These are phyloP conservation scores for Aptenodytes patagonicus DNA, from an alignment of 2,113 vertebrate species.

Conservation along the genomic window DNA sequence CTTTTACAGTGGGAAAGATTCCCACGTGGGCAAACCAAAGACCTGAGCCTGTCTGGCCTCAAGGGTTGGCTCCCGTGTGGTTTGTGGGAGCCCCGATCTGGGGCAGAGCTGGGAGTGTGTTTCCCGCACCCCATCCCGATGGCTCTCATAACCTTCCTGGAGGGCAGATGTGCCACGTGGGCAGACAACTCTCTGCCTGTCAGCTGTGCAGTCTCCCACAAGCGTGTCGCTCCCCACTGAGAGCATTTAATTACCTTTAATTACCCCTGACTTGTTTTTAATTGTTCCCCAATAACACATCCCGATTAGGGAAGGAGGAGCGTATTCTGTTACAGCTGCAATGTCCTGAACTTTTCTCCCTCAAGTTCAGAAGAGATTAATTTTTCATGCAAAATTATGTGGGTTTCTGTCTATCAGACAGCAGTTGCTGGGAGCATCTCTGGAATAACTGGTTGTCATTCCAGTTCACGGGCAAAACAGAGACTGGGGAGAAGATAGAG, in stretches of 20 bases:
- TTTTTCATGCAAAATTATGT: neutral
- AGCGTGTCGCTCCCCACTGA: neutral
- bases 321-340: neutral
- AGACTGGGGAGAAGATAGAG: neutral
- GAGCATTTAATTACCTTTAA: constrained; percentile 9
- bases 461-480: neutral
- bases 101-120: neutral
- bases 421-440: neutral
- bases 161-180: neutral
- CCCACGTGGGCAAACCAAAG: neutral
- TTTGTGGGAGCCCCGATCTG: accelerated
- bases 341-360: neutral
- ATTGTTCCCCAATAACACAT: constrained; percentile 5
- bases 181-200: neutral
- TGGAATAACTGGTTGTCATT: neutral
- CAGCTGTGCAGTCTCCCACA: neutral
- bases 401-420: neutral
- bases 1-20: neutral
- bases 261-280: constrained; percentile 7
- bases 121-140: accelerated
- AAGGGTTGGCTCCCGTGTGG: accelerated
- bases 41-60: neutral
- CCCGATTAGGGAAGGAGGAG: neutral
- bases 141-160: accelerated
- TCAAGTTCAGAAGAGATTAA: neutral